These are phyloP conservation scores for Argopecten irradians DNA, from an alignment of 1,140 invertebrate species.

Conservation along the genomic window DNA sequence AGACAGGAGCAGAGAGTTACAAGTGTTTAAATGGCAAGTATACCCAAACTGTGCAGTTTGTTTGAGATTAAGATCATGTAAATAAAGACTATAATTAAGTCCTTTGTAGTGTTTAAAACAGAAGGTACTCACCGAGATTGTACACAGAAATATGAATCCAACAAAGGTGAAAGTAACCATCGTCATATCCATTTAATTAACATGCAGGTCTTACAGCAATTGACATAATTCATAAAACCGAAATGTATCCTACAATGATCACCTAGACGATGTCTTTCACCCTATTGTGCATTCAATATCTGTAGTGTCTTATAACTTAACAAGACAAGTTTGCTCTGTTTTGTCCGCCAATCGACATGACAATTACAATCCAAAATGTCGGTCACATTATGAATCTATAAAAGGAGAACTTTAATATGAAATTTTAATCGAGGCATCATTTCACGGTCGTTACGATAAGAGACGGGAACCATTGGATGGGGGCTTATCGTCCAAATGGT, in stretches of 20 bases:
- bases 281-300: not conserved
- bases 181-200: not conserved
- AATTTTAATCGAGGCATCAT: not conserved
- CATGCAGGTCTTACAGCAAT: no score
- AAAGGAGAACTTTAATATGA: not conserved
- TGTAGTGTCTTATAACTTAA: not conserved
- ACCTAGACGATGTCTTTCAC: no score
- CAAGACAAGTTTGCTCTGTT: not conserved
- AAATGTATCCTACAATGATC: no score
- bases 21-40: no score
- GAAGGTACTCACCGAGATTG: not conserved
- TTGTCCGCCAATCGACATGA: not conserved
- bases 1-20: no score
- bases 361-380: not conserved
- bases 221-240: no score
- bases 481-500: not conserved
- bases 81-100: no score
- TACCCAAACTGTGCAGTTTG: no score
- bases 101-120: no score
- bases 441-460: not conserved
- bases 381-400: not conserved
- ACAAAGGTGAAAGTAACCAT: not conserved
- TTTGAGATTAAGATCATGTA: no score
- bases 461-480: not conserved
- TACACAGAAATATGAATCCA: not conserved